phyloP scores from a whole-genome alignment of 2,888 invertebrate species.

The Tiliacea aurago region DNA sequence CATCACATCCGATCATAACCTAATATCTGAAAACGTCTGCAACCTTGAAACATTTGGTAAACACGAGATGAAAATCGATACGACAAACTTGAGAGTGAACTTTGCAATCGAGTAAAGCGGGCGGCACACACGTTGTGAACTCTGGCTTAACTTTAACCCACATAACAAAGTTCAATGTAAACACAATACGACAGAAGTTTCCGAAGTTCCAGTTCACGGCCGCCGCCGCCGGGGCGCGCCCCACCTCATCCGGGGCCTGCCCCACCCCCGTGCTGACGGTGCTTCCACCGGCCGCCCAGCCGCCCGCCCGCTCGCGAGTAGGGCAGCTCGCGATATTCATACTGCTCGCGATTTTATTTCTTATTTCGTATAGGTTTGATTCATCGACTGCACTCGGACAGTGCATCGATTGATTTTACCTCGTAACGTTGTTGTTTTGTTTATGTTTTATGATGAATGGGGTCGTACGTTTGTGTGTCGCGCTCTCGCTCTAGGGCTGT shows the following conservation, averaged over 20 bases:
- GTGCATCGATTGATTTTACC: constrained; percentile 61
- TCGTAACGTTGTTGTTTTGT: constrained; percentile 60
- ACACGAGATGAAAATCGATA: constrained; percentile 90
- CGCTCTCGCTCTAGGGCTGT: constrained; percentile 16
- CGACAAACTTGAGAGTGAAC: constrained; percentile 87
- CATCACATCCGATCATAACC: constrained; percentile 30
- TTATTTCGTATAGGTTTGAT: constrained; percentile 67
- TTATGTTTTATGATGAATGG: constrained; percentile 59
- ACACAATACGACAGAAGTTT: constrained; percentile 90
- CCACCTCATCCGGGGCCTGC: constrained; percentile 48
- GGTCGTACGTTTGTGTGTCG: constrained; percentile 29
- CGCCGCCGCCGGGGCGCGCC: constrained; percentile 71
- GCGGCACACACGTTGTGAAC: constrained; percentile 88
- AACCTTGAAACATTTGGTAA: constrained; percentile 89
- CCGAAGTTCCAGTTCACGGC: constrained; percentile 89
- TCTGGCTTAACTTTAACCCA: constrained; percentile 91
- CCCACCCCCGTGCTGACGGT: constrained; percentile 52
- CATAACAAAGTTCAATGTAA: constrained; percentile 91
- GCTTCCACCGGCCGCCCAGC: constrained; percentile 45
- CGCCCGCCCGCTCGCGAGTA: constrained; percentile 32
- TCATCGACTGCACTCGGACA: constrained; percentile 63
- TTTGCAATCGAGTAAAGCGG: constrained; percentile 87
- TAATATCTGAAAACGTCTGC: constrained; percentile 63
- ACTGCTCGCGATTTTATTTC: constrained; percentile 60
- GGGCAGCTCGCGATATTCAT: constrained; percentile 63